Conservation (phyloP, 1,140 invertebrate species). For the Heliothis virescens region DNA sequence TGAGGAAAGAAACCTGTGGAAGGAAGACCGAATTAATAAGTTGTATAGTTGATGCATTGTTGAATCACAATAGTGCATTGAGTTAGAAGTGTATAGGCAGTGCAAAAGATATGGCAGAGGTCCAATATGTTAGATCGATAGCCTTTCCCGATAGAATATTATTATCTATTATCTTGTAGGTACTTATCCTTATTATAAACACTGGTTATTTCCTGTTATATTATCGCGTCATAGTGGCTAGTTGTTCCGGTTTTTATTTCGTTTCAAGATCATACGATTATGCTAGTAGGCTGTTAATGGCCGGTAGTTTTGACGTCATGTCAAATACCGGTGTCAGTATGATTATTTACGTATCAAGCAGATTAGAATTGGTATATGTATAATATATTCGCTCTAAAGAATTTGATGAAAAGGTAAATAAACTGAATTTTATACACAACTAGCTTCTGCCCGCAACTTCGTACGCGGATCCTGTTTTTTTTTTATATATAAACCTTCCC, state of each 20-base stretch:
- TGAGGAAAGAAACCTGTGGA: constrained; percentile 71
- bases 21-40: neutral
- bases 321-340: no score
- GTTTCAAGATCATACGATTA: neutral
- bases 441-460: no score
- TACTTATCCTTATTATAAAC: constrained; percentile 6
- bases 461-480: no score
- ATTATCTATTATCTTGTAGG: neutral
- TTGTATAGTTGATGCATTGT: neutral
- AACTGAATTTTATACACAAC: no score
- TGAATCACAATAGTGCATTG: neutral
- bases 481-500: no score
- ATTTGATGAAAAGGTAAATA: no score
- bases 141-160: neutral
- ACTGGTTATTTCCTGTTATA: neutral
- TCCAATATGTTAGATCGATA: neutral
- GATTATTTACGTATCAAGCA: no score
- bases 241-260: neutral
- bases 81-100: neutral
- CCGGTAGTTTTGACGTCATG: neutral
- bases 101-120: no score
- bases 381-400: no score
- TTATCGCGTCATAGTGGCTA: neutral
- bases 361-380: no score
- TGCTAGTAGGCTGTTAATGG: neutral